Evolutionary conservation across 2,113 vertebrate species (phyloP).

Genomic region (Lichenostomus cassidix): DNA sequence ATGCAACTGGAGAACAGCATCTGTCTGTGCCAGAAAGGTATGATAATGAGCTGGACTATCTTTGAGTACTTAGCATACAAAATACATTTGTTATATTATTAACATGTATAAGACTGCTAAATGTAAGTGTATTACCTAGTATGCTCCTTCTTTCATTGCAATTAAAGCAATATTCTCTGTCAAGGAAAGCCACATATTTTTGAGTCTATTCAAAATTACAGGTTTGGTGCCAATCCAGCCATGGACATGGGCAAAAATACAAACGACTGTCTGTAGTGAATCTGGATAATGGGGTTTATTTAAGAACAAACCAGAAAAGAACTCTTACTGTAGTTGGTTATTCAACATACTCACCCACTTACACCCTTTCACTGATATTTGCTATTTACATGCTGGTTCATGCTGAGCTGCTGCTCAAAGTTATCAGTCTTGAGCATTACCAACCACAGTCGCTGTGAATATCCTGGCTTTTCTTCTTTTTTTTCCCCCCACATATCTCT

Average conservation of each 20-base stretch:
- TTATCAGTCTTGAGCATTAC: neutral
- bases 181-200: neutral
- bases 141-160: neutral
- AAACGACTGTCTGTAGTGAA: neutral
- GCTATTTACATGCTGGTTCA: no score
- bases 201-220: neutral
- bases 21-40: neutral
- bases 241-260: neutral
- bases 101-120: neutral
- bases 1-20: neutral
- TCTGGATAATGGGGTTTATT: neutral
- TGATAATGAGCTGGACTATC: neutral
- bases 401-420: neutral
- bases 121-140: neutral
- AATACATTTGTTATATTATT: neutral
- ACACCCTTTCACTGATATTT: neutral
- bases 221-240: neutral
- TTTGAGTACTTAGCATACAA: neutral
- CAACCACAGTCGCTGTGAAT: fast-evolving
- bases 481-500: fast-evolving
- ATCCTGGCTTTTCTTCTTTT: neutral
- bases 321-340: neutral
- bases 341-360: neutral
- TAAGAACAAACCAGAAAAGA: neutral
- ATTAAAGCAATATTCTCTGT: neutral